A percentile compares a stretch with the other conserved stretches of the same genome.
Conservation (phyloP, 2,113 vertebrate species). For the Spea multiplicata region DNA sequence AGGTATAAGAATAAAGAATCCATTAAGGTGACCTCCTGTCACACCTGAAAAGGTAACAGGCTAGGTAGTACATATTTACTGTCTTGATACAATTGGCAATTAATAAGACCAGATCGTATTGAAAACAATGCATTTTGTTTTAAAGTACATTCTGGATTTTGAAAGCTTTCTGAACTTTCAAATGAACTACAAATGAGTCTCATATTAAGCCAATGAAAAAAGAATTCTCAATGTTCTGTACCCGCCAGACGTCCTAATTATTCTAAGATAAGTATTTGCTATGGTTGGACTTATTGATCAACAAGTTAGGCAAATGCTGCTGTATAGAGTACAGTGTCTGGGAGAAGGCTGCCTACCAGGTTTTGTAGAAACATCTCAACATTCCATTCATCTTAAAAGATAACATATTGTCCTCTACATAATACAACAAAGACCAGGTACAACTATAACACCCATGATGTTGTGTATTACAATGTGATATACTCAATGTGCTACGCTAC, state of each 20-base stretch:
- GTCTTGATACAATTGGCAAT: no score
- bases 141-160: not conserved
- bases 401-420: not conserved
- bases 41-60: no score
- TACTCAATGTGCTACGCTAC: no score
- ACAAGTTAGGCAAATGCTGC: constrained; percentile 9
- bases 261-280: constrained; percentile 12
- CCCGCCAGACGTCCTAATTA: constrained; percentile 9
- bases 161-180: not conserved
- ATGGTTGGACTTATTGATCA: constrained; percentile 21
- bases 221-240: not conserved
- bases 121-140: not conserved
- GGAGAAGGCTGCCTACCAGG: not conserved
- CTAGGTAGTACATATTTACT: no score
- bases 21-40: no score
- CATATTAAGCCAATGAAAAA: not conserved
- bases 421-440: not conserved
- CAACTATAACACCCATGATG: not conserved
- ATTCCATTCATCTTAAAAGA: not conserved
- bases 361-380: not conserved
- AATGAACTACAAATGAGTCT: not conserved
- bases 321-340: not conserved
- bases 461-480: not conserved
- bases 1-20: no score
- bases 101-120: not conserved